phyloP scores from a whole-genome alignment of 1,140 invertebrate genomes.

The Asobara japonica region DNA sequence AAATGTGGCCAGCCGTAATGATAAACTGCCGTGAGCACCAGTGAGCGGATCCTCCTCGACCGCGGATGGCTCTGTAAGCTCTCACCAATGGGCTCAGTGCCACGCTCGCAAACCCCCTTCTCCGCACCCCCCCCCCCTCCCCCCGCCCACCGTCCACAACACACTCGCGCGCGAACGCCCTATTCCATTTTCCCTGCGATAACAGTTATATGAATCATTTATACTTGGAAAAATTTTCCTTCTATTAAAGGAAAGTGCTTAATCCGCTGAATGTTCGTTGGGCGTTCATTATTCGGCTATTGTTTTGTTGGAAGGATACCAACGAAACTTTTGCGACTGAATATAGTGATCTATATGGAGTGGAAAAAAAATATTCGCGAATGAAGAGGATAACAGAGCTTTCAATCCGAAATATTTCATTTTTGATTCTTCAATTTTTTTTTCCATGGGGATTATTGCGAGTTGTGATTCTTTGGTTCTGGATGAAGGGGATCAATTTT shows the following conservation, averaged over 20 bases:
- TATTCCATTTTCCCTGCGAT: conserved; percentile 8
- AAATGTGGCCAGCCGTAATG: conserved; percentile 58
- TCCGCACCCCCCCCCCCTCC: not conserved
- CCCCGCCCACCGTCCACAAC: not conserved
- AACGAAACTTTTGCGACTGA: too few species aligned
- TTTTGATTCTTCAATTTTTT: too few species aligned
- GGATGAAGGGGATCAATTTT: too few species aligned
- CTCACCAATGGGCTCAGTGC: conserved; percentile 51
- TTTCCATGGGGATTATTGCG: too few species aligned
- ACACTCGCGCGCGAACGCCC: conserved; percentile 11
- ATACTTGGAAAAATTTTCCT: conserved; percentile 29
- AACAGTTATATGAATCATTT: conserved; percentile 14
- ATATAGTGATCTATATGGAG: too few species aligned
- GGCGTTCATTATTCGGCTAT: not conserved
- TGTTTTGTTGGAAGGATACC: too few species aligned
- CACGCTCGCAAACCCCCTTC: conserved; percentile 35
- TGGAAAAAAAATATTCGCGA: too few species aligned
- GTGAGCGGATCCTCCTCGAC: conserved; percentile 27
- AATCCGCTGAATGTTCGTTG: not conserved
- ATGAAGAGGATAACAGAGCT: too few species aligned
- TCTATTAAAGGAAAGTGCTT: conserved; percentile 2
- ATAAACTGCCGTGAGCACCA: conserved; percentile 50
- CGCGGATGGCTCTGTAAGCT: conserved; percentile 32
- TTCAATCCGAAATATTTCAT: too few species aligned
- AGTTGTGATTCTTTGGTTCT: too few species aligned